Percentiles rank a stretch among this genome's conserved stretches.
phyloP scores from a whole-genome alignment of 2,113 vertebrate genomes.

The Oncorhynchus tshawytscha region DNA sequence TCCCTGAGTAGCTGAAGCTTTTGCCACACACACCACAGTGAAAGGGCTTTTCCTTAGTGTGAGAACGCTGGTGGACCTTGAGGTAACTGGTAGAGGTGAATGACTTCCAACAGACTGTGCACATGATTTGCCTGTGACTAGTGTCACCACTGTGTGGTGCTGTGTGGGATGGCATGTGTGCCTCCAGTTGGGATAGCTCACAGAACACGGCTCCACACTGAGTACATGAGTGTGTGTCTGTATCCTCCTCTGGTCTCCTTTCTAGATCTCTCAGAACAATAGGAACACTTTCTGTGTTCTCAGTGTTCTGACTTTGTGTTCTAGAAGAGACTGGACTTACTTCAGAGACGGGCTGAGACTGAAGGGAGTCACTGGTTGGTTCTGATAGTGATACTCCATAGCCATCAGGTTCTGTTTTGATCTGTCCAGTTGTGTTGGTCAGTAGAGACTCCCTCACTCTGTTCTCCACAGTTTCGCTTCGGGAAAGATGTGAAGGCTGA shows the following conservation, averaged over 20 bases:
- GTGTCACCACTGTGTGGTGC: neutral
- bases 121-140: neutral
- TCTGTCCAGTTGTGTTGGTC: neutral
- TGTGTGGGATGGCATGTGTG: neutral
- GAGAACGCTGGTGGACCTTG: constrained; percentile 13
- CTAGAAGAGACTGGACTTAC: neutral
- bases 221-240: neutral
- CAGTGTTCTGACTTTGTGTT: neutral
- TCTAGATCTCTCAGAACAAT: neutral
- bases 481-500: neutral
- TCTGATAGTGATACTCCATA: neutral
- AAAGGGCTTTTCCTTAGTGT: constrained; percentile 14
- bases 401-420: constrained; percentile 9
- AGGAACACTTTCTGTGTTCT: neutral
- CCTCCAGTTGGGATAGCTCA: neutral
- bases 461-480: neutral
- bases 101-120: constrained; percentile 1
- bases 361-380: neutral
- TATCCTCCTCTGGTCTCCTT: neutral
- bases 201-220: constrained; percentile 1
- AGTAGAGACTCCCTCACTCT: neutral
- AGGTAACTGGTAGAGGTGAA: constrained; percentile 10
- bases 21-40: constrained; percentile 25
- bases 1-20: constrained; percentile 14
- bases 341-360: neutral